Conservation (phyloP, 2,888 invertebrate genomes). For the Acrobasis repandana region DNA sequence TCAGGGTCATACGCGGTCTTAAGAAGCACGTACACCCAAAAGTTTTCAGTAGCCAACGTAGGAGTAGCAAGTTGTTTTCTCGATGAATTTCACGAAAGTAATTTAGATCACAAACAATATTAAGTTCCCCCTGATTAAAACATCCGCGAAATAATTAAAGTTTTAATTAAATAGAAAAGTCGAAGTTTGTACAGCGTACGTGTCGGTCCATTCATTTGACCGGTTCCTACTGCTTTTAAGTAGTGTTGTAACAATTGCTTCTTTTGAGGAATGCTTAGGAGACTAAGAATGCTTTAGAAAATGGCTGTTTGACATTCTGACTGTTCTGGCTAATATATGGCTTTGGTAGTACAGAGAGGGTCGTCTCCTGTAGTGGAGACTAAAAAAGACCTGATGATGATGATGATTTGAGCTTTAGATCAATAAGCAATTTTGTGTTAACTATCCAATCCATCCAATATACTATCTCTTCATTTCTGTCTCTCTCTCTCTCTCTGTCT, state of each 20-base stretch:
- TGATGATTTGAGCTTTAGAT: no score
- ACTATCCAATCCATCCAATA: no score
- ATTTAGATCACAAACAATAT: constrained; percentile 13
- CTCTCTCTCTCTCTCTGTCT: no score
- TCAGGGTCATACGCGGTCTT: no score
- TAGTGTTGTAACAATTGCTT: neutral
- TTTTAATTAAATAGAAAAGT: constrained; percentile 19
- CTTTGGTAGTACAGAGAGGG: no score
- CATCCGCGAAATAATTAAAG: constrained; percentile 9
- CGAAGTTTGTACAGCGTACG: constrained; percentile 18
- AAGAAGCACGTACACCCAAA: neutral
- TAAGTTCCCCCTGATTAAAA: constrained; percentile 15
- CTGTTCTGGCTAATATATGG: no score
- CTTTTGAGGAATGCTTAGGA: neutral
- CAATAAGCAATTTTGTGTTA: no score
- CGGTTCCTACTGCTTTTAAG: constrained; percentile 5
- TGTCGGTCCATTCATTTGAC: constrained; percentile 19
- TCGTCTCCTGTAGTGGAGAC: no score
- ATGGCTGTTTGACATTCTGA: no score
- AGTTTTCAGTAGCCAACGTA: neutral
- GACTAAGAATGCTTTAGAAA: no score
- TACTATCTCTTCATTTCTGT: no score
- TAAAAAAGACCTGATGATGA: no score
- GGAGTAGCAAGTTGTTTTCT: neutral
- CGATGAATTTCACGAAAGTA: neutral